Percentiles rank a stretch among this genome's conserved stretches.
Conservation (phyloP, 2,113 vertebrate genomes). For the Pterocles orientalis region DNA sequence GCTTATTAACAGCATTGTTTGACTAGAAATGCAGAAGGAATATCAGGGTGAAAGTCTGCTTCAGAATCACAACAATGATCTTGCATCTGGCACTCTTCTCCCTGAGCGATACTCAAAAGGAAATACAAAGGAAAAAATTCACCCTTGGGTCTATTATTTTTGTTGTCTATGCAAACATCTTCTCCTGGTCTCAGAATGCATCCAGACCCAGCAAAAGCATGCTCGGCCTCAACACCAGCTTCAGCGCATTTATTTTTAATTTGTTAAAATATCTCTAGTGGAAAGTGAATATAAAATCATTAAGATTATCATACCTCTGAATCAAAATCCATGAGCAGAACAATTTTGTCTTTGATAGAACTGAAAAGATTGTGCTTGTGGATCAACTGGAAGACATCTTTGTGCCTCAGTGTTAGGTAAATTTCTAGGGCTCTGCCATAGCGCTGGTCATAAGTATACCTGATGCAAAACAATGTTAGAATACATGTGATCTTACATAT, state of each 20-base stretch:
- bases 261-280: background rate
- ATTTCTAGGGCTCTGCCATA: constrained; percentile 96
- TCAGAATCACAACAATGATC: background rate
- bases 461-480: constrained; percentile 57
- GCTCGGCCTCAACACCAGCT: background rate
- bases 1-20: background rate
- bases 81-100: background rate
- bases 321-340: constrained; percentile 98
- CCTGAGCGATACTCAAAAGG: background rate
- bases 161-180: background rate
- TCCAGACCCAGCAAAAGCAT: background rate
- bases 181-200: background rate
- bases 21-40: background rate
- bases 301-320: constrained; percentile 84
- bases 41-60: background rate
- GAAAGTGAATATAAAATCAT: background rate
- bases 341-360: constrained; percentile 97
- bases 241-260: background rate
- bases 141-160: background rate
- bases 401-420: constrained; percentile 93
- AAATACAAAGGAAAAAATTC: background rate
- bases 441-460: constrained; percentile 96
- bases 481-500: background rate
- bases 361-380: constrained; percentile 98
- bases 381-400: constrained; percentile 96